Conservation (phyloP, 2,888 invertebrate species). For the Strigamia maritima region DNA sequence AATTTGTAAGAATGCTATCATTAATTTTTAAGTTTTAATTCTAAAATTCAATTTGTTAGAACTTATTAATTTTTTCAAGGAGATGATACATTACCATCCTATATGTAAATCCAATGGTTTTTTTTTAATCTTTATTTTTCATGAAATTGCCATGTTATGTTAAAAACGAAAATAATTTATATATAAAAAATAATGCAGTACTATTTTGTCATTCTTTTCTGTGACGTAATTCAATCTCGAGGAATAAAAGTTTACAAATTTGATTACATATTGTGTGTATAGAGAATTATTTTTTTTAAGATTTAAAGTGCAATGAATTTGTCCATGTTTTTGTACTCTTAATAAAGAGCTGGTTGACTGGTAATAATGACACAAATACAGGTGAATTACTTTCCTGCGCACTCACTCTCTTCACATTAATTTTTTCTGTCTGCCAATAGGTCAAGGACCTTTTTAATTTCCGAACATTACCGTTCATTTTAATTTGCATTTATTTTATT, state of each 20-base stretch:
- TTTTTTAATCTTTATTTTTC: background rate
- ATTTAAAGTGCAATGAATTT: constrained; percentile 10
- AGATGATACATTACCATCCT: background rate
- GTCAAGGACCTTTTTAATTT: constrained; percentile 6
- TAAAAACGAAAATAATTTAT: background rate
- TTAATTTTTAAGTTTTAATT: background rate
- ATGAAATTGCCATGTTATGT: background rate
- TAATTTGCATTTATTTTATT: background rate
- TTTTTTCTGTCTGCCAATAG: constrained; percentile 1
- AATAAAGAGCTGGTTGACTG: background rate
- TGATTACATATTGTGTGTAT: background rate
- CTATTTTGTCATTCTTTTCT: constrained; percentile 10
- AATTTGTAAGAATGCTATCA: background rate
- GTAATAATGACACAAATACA: constrained; percentile 15
- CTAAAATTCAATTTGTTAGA: constrained; percentile 2
- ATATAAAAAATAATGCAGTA: background rate
- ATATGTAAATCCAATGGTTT: background rate
- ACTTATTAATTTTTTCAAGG: background rate
- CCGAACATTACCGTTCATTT: background rate
- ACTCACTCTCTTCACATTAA: background rate
- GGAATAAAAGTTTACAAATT: background rate
- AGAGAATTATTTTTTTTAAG: background rate
- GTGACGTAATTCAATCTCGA: background rate
- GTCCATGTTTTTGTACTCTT: background rate
- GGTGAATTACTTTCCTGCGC: constrained; percentile 10